These are phyloP conservation scores for Orthosia cruda DNA, from an alignment of 2,888 invertebrate genomes.

Conservation along the genomic window DNA sequence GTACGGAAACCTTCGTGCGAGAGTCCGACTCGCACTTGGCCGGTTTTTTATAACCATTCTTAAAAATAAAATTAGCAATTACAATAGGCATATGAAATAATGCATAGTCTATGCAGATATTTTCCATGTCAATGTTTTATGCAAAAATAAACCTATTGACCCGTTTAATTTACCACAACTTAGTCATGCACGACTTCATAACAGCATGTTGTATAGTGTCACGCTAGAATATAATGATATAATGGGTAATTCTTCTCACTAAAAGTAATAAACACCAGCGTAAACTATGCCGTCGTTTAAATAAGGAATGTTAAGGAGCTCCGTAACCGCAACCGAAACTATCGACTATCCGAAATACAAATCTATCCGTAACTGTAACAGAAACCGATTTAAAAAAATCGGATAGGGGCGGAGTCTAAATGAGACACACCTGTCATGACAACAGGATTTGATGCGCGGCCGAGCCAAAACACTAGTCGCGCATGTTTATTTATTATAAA, in stretches of 20 bases:
- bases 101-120: background rate
- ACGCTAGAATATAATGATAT: constrained; percentile 33
- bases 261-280: constrained; percentile 5
- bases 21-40: too few species aligned
- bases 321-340: too few species aligned
- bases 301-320: too few species aligned
- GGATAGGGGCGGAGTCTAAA: too few species aligned
- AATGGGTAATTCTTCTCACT: constrained; percentile 16
- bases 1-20: too few species aligned
- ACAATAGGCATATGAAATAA: background rate
- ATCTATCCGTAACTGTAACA: too few species aligned
- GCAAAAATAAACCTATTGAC: constrained; percentile 46
- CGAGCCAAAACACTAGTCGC: too few species aligned
- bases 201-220: constrained; percentile 24
- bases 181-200: constrained; percentile 38
- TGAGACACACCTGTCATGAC: too few species aligned
- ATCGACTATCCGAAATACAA: too few species aligned
- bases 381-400: too few species aligned
- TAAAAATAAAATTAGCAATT: background rate
- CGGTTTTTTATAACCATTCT: background rate
- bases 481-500: too few species aligned
- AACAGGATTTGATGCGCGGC: too few species aligned
- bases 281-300: constrained; percentile 3
- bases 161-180: constrained; percentile 40
- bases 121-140: constrained; percentile 20